Conservation (phyloP, 2,113 vertebrate species). For the Nesoenas mayeri region DNA sequence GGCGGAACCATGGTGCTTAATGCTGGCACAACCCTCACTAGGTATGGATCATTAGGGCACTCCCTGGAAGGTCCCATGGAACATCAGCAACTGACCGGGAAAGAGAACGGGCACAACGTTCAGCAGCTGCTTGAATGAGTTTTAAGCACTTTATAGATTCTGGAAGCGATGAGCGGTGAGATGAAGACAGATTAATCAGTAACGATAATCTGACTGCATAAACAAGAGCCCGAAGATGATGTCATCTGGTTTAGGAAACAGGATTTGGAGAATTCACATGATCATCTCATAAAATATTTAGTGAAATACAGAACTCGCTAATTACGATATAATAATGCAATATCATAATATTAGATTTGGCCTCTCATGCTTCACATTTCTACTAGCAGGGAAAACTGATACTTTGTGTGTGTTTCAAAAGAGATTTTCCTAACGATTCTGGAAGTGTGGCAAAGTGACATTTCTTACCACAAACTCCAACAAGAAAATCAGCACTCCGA, state of each 20-base stretch:
- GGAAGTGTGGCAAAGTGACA: neutral
- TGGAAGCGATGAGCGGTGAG: neutral
- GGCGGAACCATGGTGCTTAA: neutral
- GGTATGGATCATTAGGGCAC: neutral
- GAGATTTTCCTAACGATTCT: neutral
- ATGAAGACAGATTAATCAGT: neutral
- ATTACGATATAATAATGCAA: neutral
- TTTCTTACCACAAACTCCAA: neutral
- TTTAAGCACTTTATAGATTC: neutral
- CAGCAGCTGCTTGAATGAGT: neutral
- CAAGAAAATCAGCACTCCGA: neutral
- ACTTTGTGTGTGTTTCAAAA: neutral
- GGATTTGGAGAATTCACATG: neutral
- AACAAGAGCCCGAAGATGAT: neutral
- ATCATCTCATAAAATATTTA: neutral
- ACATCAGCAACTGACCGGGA: neutral
- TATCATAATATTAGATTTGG: neutral
- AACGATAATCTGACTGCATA: neutral
- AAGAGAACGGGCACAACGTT: neutral
- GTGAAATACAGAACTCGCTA: neutral
- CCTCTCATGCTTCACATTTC: neutral
- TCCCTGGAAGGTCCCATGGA: neutral
- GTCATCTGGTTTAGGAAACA: neutral
- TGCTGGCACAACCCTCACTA: neutral
- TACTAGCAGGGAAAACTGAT: neutral